Evolutionary conservation across 2,797 vertebrate species (phyloP), one percentile per base, ranked within the genome.

Genomic region (Enteromius argenteus): DNA sequence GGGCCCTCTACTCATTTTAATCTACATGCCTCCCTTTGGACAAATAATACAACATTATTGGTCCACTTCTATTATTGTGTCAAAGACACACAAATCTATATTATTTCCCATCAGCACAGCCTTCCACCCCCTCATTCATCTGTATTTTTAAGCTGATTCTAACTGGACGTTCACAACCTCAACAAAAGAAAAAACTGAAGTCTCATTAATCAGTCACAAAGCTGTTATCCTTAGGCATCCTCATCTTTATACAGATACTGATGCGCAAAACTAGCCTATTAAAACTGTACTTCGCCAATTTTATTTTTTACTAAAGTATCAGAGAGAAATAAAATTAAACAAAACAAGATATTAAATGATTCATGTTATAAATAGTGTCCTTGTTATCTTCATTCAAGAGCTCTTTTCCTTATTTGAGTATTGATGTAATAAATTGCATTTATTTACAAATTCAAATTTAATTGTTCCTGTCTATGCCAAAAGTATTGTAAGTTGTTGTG

Each of bases 191-290:
- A n/a, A n/a, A 72, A 35, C 39, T 32, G 13, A 44, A 49, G 30
- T 73, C 23, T n/a, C 10, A 72, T 81, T 32, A 32, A 81, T 72
- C 23, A 56, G 51, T 39, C n/a, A 37, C 49, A 71, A 80, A 80
- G 66, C 51, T 30, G 35, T 71, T 44, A 37, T 32, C 15, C 64
- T 69, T 39, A 69, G 9, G 14, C 78, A 56, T 62, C 3, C 46
- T 51, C 21, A 8, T 67, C 13, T 67, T 66, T 79, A 19, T 51
- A 66, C 21, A 79, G 46, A 68, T 79, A 66, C 27, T 64, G 58
- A 7, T 49, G 27, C 6, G 3, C 10, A 66, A 51, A 15, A 21
- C 62, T 53, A 56, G 13, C 37, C 37, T 27, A 21, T 53, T 35
- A 1, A 32, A n/a, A 53, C 9, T 21, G 9, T 35, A 10, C 6